Base-by-base conservation (phyloP, 2,888 invertebrate genomes). In the Adelphocoris suturalis region DNA sequence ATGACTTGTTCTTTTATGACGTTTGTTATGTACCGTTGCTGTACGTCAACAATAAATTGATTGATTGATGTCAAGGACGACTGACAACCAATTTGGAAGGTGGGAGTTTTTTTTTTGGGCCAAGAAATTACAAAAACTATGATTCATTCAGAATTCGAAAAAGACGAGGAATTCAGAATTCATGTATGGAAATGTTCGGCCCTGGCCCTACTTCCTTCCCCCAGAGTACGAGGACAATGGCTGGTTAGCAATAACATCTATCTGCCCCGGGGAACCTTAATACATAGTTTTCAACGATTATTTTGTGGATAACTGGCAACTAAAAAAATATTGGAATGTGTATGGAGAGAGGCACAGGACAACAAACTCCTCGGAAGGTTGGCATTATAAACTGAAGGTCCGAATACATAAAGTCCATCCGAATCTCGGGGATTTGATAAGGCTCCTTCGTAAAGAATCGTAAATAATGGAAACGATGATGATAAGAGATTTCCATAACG, bases 381-480 rank as follows among this genome's bases (percentile, higher is more conserved):
- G 84, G 55, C 84, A 52, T 55, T 52, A 52, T 23, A 55, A 52
- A 27, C 84, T 55, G 14, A 84, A 84, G 84, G 14, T 84, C 28
- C 47, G 82, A 47, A 82, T 82, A 82, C 52, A 48, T 19, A 82
- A 48, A 46, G 82, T 52, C 46, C 47, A 82, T 48, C 82, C 84
- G 57, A 84, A 84, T 23, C 84, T 84, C 57, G 84, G 55, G 55
- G 19, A 82, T 52, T 52, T 82, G 9, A 82, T 82, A 47, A 82
- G 23, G 47, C 82, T 82, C 23, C 47, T 82, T 37, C 82, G 82
- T 48, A 47, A 82, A 52, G 48, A 82, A 82, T 82, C 48, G 37
- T 12, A 48, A 47, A 47, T 82, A 48, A 48, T 47, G 48, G 82
- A 82, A 52, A 82, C 82, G 48, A 52, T 52, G 82, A 82, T 82